Evolutionary conservation across 64 coral and sea anemone genomes (phyloP).

Genomic region (Pocillopora verrucosa): DNA sequence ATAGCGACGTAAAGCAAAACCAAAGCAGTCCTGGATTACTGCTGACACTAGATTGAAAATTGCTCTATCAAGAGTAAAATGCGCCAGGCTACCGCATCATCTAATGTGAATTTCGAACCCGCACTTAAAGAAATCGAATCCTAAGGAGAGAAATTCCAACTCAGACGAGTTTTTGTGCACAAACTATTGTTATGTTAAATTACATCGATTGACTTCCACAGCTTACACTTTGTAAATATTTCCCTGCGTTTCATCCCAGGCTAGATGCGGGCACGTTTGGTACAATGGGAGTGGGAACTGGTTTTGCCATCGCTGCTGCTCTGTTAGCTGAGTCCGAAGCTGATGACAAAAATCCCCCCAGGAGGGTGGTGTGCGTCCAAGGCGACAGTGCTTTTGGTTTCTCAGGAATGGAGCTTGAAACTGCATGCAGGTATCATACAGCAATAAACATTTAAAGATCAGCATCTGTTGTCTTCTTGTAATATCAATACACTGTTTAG

Average conservation of each 20-base stretch:
- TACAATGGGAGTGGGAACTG: slow-evolving; percentile 94
- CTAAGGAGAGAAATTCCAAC: background rate
- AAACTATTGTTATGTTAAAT: no score
- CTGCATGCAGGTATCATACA: slow-evolving; percentile 75
- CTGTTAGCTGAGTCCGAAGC: slow-evolving; percentile 69
- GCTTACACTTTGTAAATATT: background rate
- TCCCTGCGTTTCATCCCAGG: slow-evolving; percentile 33
- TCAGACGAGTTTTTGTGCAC: no score
- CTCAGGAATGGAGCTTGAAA: slow-evolving; percentile 99
- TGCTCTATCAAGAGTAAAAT: no score
- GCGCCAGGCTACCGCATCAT: no score
- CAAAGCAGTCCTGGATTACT: no score
- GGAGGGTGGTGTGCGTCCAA: slow-evolving; percentile 94
- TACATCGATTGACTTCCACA: background rate
- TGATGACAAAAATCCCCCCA: slow-evolving; percentile 14
- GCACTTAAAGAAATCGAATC: background rate
- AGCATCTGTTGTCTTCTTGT: background rate
- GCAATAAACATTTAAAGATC: background rate
- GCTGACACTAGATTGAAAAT: no score
- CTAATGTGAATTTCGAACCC: no score
- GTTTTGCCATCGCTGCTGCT: slow-evolving; percentile 95
- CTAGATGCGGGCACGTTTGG: slow-evolving; percentile 98
- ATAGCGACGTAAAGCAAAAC: no score
- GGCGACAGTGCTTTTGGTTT: slow-evolving; percentile 99
- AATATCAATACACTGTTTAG: background rate